Base-by-base conservation (phyloP, 2,113 vertebrate species). In the Crotalus horridus region DNA sequence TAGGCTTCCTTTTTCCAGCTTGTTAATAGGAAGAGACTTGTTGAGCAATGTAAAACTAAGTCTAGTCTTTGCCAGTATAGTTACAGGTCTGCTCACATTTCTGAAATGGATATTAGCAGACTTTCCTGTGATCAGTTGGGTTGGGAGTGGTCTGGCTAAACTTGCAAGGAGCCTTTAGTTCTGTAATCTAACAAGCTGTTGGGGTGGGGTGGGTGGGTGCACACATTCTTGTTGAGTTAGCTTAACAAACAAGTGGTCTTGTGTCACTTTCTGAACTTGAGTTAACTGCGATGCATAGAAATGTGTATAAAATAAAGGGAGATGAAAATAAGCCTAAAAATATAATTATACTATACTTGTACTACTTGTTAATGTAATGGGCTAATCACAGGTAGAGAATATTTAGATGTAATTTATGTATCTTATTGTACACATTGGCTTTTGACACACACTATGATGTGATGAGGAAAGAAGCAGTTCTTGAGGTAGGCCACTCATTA, bases 31-130 rank as follows among this genome's bases (percentile, higher is more conserved):
- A 93, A 88, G 94, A 91, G 96, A 94, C 64, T 93, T 96, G 90
- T 87, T 96, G 97, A 97, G 96, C 97, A 97, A 96, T 91, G 4
- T 94, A 95, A 96, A 95, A 94, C 93, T 94, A 90, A 96, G 96
- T 56, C 58, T 92, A 95, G 93, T n/a, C 94, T 90, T 95, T 96
- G 95, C 95, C 90, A 1, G 91, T 74, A 43, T 86, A 97, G 96
- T 97, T 95, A 95, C 92, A 96, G 94, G 95, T 96, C 95, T 89
- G 26, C 91, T 96, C 93, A 95, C 89, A 95, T 33, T 97, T 96
- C 95, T 97, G 9, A 94, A 95, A 11, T 95, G 96, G 96, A 95
- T 96, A 96, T 96, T 96, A 97, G 96, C 91, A 97, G 87, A 96
- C 96, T 95, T 94, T 21, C 95, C 95, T 97, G 96, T 96, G 95